Percentiles rank a stretch among this genome's conserved stretches.
These are phyloP conservation scores for Phoebastria nigripes DNA, from an alignment of 2,797 vertebrate genomes.

Conservation along the genomic window DNA sequence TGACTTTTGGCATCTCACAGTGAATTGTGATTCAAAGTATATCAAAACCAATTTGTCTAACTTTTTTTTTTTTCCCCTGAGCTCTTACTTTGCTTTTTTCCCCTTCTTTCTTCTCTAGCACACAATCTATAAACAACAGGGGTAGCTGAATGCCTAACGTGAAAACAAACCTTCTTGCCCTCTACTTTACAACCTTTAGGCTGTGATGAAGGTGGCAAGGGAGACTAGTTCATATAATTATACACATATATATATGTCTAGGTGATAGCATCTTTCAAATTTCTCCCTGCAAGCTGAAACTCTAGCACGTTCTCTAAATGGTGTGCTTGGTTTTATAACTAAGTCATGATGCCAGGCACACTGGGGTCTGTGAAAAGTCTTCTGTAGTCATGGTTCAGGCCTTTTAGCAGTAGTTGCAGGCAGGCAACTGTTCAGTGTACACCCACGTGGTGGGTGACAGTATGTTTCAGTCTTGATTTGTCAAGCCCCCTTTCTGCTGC, in stretches of 20 bases:
- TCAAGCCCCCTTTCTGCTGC: background rate
- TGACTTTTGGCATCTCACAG: background rate
- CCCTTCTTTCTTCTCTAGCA: accelerated
- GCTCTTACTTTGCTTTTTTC: background rate
- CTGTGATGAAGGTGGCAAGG: background rate
- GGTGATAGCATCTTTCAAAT: background rate
- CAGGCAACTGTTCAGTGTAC: background rate
- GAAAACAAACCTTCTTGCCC: background rate
- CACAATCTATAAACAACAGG: accelerated
- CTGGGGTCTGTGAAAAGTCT: background rate
- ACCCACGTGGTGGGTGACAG: accelerated
- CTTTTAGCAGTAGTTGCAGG: background rate
- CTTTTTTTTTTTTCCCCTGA: background rate
- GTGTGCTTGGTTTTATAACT: background rate
- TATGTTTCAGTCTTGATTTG: background rate
- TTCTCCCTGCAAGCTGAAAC: background rate
- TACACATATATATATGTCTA: too few species aligned
- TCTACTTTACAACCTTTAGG: background rate
- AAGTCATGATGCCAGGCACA: accelerated
- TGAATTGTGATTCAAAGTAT: background rate
- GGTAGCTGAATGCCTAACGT: too few species aligned
- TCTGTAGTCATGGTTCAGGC: background rate
- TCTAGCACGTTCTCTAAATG: accelerated
- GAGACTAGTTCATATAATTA: background rate
- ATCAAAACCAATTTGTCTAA: background rate